A percentile compares a stretch with the other conserved stretches of the same genome.
These are phyloP conservation scores for Rhizomys pruinosus DNA, from an alignment of 2,113 vertebrate genomes.

Conservation along the genomic window DNA sequence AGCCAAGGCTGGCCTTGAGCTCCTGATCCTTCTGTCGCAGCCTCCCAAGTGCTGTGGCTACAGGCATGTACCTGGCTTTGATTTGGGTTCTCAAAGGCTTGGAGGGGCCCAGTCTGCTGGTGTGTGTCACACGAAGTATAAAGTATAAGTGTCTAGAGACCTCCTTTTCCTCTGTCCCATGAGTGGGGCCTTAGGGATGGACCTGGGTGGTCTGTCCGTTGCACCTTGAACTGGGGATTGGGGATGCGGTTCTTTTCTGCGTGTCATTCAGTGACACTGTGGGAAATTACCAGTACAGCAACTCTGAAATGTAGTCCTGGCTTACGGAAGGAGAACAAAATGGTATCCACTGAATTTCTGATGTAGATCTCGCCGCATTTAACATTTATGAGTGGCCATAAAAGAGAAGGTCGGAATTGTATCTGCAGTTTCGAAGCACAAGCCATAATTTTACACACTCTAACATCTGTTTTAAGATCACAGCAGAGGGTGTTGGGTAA, in stretches of 20 bases:
- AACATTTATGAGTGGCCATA: conserved; percentile 79
- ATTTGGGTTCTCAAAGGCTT: background rate
- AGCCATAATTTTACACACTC: conserved; percentile 70
- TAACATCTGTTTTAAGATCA: conserved; percentile 83
- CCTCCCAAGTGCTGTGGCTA: background rate
- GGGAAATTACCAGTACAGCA: conserved; percentile 65
- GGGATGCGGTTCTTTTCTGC: conserved; percentile 8
- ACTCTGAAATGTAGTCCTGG: conserved; percentile 34
- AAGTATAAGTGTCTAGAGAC: background rate
- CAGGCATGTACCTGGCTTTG: background rate
- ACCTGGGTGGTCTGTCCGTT: background rate
- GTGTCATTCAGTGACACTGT: conserved; percentile 21
- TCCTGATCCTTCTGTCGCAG: background rate
- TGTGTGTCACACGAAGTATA: background rate
- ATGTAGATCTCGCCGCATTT: conserved; percentile 57
- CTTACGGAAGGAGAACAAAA: conserved; percentile 60
- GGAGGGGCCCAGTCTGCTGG: background rate
- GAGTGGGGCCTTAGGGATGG: rapidly evolving
- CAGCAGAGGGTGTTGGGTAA: conserved; percentile 73
- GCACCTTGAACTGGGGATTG: background rate
- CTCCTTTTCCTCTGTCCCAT: background rate
- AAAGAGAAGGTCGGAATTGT: conserved; percentile 80
- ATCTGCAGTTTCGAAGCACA: conserved; percentile 73
- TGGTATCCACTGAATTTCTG: conserved; percentile 64
- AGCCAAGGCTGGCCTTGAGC: background rate